Conservation (phyloP, 2,888 invertebrate genomes). For the Ctenicera cuprea region DNA sequence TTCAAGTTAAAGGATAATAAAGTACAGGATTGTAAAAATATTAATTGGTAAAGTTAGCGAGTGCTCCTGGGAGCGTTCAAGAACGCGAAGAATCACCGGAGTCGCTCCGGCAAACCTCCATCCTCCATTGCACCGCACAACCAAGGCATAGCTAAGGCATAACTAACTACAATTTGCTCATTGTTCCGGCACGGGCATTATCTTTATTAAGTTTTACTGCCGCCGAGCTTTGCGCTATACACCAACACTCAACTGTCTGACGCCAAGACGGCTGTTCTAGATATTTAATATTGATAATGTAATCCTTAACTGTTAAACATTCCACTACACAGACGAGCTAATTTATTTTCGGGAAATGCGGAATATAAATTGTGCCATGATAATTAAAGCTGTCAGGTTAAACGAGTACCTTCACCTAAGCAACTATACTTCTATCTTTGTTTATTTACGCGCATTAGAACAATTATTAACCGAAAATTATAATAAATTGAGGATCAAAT, state of each 20-base stretch:
- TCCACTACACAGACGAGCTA: conserved; percentile 62
- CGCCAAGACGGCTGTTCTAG: conserved; percentile 64
- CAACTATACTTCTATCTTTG: conserved; percentile 40
- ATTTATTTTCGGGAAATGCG: conserved; percentile 66
- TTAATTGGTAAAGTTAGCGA: conserved; percentile 71
- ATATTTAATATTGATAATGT: conserved; percentile 69
- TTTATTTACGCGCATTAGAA: conserved; percentile 19
- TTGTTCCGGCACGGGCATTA: conserved; percentile 70
- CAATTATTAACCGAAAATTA: too few relatives aligned
- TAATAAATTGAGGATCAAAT: too few relatives aligned
- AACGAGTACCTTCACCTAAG: conserved; percentile 45
- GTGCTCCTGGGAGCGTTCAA: conserved; percentile 58
- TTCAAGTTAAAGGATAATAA: conserved; percentile 68
- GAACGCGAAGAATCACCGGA: conserved; percentile 52
- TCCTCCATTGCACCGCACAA: conserved; percentile 54
- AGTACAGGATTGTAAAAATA: conserved; percentile 70
- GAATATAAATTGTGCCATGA: conserved; percentile 64
- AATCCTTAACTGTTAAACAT: conserved; percentile 65
- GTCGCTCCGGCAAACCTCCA: conserved; percentile 50
- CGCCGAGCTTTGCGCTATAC: conserved; percentile 61
- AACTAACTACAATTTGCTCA: conserved; percentile 70
- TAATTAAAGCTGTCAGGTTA: conserved; percentile 63
- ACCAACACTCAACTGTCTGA: conserved; percentile 66
- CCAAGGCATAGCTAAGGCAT: conserved; percentile 57
- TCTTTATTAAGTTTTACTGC: conserved; percentile 71